Evolutionary conservation across 2,888 invertebrate species (phyloP), one percentile per base, ranked within the genome.

Genomic region (Nomada hirtipes): DNA sequence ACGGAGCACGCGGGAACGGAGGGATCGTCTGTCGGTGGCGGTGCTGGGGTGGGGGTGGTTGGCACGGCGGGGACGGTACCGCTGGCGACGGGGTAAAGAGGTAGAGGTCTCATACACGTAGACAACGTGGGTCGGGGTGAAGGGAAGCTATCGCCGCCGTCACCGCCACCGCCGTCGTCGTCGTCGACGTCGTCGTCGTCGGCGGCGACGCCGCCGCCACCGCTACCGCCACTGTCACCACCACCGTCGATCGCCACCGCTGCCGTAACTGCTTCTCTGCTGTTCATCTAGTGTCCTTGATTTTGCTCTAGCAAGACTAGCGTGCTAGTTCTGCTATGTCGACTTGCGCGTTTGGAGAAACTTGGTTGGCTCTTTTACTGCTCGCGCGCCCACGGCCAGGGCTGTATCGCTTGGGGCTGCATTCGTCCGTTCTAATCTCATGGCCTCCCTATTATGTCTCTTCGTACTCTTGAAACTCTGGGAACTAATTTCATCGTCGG

Each of bases 101-200:
- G 79, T 20, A 76, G 82, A 81, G 82, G 79, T 36, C 36, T 36
- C 78, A 71, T 65, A 67, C 79, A 81, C 82, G 80, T 79, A 80
- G 85, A 83, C 85, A 83, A 88, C 88, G 89, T 89, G 90, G 88
- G 83, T 88, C 89, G 90, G 89, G 88, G 89, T 86, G 76, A 90
- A 89, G 90, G 89, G 90, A 85, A 87, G 79, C 75, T 76, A n/a
- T 67, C 57, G 29, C 71, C 83, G n/a, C 76, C 69, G 26, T 64
- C 74, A 2, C n/a, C 36, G 29, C 50, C 79, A 44, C 70, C 63
- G 18, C 44, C 68, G 29, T 0, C 47, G 42, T 10, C 73, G 55
- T 36, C 73, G 70, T 55, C 75, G 50, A 20, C 71, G 52, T n/a
- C 71, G 52, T n/a, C 78, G 55, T 29, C 73, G 70, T 23, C 75